These are phyloP conservation scores for Macrostomum cliftonense DNA, from an alignment of 2,888 invertebrate species.

Conservation along the genomic window DNA sequence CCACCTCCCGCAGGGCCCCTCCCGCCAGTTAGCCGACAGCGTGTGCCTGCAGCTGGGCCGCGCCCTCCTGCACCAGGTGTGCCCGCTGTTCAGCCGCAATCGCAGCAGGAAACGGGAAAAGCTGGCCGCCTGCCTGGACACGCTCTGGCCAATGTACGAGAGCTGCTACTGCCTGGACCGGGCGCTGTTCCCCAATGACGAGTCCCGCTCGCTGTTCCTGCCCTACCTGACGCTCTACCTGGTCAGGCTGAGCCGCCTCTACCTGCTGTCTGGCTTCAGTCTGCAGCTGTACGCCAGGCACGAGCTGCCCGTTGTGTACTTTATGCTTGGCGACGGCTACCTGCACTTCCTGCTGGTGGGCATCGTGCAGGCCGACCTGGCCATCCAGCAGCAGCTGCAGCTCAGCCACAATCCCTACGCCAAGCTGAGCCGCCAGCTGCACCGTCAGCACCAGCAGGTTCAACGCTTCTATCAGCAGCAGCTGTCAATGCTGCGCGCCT, in stretches of 20 bases:
- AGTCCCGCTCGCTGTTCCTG: not conserved
- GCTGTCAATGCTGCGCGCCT: not conserved
- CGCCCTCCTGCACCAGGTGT: too few species aligned
- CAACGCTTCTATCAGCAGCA: not conserved
- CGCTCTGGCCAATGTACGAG: conserved; percentile 8
- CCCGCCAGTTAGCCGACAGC: too few species aligned
- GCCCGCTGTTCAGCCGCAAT: too few species aligned
- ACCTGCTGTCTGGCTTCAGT: conserved; percentile 77
- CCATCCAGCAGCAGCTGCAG: not conserved
- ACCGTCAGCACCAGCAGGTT: not conserved
- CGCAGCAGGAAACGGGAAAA: conserved; percentile 8
- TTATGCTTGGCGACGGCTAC: conserved; percentile 11
- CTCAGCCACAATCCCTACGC: not conserved
- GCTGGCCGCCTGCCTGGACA: not conserved
- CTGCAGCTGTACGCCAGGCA: conserved; percentile 82
- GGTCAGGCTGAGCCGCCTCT: conserved; percentile 61
- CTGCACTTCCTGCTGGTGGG: conserved; percentile 5
- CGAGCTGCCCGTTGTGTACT: conserved; percentile 85
- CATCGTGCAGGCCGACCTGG: not conserved
- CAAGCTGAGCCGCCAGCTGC: not conserved
- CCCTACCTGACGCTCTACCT: conserved; percentile 39
- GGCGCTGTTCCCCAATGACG: not conserved
- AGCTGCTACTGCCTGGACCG: conserved; percentile 2
- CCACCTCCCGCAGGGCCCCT: too few species aligned
- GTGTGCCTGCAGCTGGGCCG: too few species aligned